These are phyloP conservation scores for Allolobophora icterica DNA, from an alignment of 2,888 invertebrate genomes.

Conservation along the genomic window DNA sequence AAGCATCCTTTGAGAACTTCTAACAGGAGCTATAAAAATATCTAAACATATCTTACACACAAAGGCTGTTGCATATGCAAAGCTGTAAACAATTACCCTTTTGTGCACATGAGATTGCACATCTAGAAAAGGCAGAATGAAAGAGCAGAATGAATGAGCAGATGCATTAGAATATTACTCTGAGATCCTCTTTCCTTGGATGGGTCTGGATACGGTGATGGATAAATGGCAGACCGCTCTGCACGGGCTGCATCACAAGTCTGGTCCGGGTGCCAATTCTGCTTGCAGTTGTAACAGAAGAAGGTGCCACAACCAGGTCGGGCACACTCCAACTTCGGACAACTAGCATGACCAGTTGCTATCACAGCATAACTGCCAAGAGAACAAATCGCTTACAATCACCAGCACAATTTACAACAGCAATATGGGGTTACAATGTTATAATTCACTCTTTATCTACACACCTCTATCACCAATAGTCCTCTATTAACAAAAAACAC, in stretches of 20 bases:
- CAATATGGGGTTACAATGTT: neutral
- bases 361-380: conserved; percentile 85
- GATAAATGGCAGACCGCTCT: conserved; percentile 74
- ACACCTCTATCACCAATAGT: too few relatives aligned
- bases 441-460: neutral
- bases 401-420: neutral
- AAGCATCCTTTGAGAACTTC: neutral
- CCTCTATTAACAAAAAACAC: too few relatives aligned
- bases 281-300: conserved; percentile 98
- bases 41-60: neutral
- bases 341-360: conserved; percentile 92
- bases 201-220: conserved; percentile 65
- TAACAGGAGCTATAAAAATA: neutral
- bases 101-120: neutral
- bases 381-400: neutral
- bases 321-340: conserved; percentile 90
- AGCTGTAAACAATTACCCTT: neutral
- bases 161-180: conserved; percentile 1
- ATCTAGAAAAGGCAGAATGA: neutral
- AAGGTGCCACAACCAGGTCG: conserved; percentile 89
- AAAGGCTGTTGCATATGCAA: neutral
- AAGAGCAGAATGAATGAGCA: neutral
- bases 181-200: neutral
- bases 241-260: conserved; percentile 93
- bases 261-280: conserved; percentile 96